Evolutionary conservation across 2,888 invertebrate species (phyloP).

Genomic region (Desoria tigrina): DNA sequence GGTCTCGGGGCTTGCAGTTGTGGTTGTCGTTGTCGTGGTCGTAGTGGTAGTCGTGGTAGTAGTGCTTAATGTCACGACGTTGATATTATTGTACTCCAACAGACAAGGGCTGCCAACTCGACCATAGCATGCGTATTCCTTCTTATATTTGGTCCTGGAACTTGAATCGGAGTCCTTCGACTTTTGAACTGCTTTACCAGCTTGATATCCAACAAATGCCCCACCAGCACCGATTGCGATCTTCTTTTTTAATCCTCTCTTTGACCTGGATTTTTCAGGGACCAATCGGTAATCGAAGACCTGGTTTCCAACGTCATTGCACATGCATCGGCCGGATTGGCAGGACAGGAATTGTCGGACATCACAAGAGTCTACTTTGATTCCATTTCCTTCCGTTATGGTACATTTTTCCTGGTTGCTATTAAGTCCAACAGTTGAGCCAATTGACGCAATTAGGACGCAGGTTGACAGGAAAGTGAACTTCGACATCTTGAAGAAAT

Average conservation of each 20-base stretch:
- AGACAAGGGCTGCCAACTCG: conserved; percentile 22
- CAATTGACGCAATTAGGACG: background rate
- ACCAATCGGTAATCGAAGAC: conserved; percentile 17
- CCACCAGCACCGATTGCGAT: conserved; percentile 5
- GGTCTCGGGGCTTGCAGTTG: background rate
- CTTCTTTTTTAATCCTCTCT: conserved; percentile 18
- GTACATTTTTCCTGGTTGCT: conserved; percentile 15
- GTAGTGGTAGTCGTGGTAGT: conserved; percentile 2
- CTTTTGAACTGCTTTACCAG: background rate
- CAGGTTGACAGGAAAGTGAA: too few species aligned
- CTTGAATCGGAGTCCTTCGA: background rate
- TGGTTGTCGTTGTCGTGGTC: conserved; percentile 2
- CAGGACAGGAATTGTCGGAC: conserved; percentile 18
- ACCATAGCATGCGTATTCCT: conserved; percentile 23
- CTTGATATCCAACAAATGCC: background rate
- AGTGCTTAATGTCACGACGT: conserved; percentile 6
- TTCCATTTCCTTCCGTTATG: conserved; percentile 21
- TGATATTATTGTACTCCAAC: conserved; percentile 20
- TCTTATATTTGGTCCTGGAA: conserved; percentile 6
- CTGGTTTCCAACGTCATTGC: conserved; percentile 24
- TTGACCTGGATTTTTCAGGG: conserved; percentile 10
- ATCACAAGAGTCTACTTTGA: conserved; percentile 26
- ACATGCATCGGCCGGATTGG: conserved; percentile 20
- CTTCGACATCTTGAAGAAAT: too few species aligned
- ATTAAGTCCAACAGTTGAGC: conserved; percentile 6